Evolutionary conservation across 2,888 invertebrate genomes (phyloP).

Genomic region (Drosophila mimica): DNA sequence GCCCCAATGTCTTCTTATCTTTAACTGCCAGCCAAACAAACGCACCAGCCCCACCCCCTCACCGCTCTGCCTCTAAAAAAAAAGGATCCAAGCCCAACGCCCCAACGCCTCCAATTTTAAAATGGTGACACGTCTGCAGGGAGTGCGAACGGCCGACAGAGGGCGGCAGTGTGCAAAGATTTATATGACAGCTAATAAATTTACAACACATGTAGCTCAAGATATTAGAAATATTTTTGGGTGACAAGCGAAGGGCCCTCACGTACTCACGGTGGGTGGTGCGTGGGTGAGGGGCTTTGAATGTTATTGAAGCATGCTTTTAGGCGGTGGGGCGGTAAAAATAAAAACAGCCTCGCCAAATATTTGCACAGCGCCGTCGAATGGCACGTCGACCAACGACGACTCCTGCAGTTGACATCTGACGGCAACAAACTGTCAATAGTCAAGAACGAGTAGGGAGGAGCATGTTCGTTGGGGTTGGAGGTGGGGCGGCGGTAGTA

Average conservation of each 20-base stretch:
- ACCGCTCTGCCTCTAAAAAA: neutral
- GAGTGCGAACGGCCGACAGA: slow-evolving; percentile 41
- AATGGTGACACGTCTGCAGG: slow-evolving; percentile 51
- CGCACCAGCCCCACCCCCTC: neutral
- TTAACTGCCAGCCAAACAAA: slow-evolving; percentile 38
- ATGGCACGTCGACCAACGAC: slow-evolving; percentile 48
- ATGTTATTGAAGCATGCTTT: slow-evolving; percentile 68
- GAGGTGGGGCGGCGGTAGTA: neutral
- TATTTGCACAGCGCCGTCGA: slow-evolving; percentile 55
- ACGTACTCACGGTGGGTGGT: slow-evolving; percentile 34
- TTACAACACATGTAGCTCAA: slow-evolving; percentile 78
- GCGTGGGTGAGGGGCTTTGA: slow-evolving; percentile 46
- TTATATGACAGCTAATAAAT: slow-evolving; percentile 85
- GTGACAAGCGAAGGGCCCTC: slow-evolving; percentile 57
- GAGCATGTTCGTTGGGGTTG: neutral
- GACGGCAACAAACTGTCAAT: slow-evolving; percentile 61
- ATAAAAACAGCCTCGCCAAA: slow-evolving; percentile 60
- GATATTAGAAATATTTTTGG: slow-evolving; percentile 73
- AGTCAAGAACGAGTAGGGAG: slow-evolving; percentile 20
- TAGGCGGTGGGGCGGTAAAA: slow-evolving; percentile 44
- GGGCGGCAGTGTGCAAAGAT: slow-evolving; percentile 79
- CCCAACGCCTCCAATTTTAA: slow-evolving; percentile 26
- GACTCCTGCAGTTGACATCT: slow-evolving; percentile 77
- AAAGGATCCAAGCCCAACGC: slow-evolving; percentile 1
- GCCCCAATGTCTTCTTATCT: slow-evolving; percentile 61